Conservation (phyloP, 30 jellyfish, hydroid and myxozoan genomes). For the Hydra vulgaris region DNA sequence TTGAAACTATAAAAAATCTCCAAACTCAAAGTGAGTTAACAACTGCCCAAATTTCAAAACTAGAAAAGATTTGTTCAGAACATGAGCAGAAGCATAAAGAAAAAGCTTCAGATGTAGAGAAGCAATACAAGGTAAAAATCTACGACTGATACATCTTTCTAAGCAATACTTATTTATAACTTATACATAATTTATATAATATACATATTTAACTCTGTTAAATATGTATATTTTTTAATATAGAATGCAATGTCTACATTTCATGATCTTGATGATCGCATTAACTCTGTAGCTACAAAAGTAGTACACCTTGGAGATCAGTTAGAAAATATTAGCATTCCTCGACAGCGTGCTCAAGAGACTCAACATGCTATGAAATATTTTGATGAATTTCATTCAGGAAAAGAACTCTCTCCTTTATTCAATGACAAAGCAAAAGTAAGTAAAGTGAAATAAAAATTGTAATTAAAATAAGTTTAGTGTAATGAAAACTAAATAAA, state of each 20-base stretch:
- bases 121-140: constrained; percentile 55
- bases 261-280: constrained; percentile 87
- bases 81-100: constrained; percentile 72
- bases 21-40: constrained; percentile 65
- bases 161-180: too few relatives aligned
- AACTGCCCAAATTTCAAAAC: constrained; percentile 54
- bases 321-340: constrained; percentile 84
- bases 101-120: constrained; percentile 55
- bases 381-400: constrained; percentile 86
- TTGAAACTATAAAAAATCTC: constrained; percentile 63
- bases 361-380: constrained; percentile 91
- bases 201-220: too few relatives aligned
- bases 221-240: constrained; percentile 6
- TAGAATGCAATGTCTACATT: constrained; percentile 71
- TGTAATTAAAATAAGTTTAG: not conserved
- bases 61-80: constrained; percentile 72
- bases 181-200: too few relatives aligned
- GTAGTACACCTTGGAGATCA: constrained; percentile 97
- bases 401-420: constrained; percentile 67
- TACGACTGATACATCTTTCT: too few relatives aligned
- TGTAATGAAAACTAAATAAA: not conserved
- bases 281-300: constrained; percentile 90
- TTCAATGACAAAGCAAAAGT: constrained; percentile 72
- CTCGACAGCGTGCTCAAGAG: constrained; percentile 87
- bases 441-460: not conserved